Base-by-base conservation (phyloP, 2,113 vertebrate genomes). In the Heterotis niloticus region DNA sequence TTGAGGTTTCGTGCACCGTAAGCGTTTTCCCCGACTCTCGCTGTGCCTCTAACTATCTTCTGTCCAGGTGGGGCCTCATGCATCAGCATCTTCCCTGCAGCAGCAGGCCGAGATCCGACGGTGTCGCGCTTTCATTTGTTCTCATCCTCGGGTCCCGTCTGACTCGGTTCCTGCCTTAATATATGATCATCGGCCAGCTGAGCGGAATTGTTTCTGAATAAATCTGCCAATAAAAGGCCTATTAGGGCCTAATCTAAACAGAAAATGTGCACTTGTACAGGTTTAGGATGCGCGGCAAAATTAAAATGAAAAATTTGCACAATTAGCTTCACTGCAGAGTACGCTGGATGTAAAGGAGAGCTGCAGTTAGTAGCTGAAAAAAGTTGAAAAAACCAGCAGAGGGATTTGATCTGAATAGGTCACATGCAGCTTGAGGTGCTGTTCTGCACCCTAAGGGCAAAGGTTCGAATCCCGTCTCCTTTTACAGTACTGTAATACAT, bases 31-130 rank as follows among this genome's bases (percentile, higher is more conserved):
- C 28, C 5, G 74, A 17, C 26, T 20, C 57, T 28, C 59, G 59
- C 74, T 75, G 74, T 60, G 57, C 74, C 28, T 60, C 16, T 74
- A 74, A 75, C 59, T 29, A 64, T 75, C 26, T 52, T 75, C 26
- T 11, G 74, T 9, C 26, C 74, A 75, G 57, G 59, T 51, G 59
- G 34, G 57, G 29, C 18, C 20, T 64, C 56, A 16, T 64, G 34
- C 74, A 75, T 75, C 74, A 75, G 24, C 26, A 17, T 17, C 51
- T 57, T 59, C 57, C 71, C 71, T 26, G 71, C 18, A 74, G 71
- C 71, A 20, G 23, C 71, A 14, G 29, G 57, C 26, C 59, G 74
- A 26, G 34, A 44, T 62, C 24, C 56, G 18, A 26, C 57, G 17
- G 56, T 24, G 18, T 34, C 20, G 57, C 23, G 28, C 59, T 75